phyloP scores from a whole-genome alignment of 1,140 invertebrate genomes.

The Oncopodura yosiiana region DNA sequence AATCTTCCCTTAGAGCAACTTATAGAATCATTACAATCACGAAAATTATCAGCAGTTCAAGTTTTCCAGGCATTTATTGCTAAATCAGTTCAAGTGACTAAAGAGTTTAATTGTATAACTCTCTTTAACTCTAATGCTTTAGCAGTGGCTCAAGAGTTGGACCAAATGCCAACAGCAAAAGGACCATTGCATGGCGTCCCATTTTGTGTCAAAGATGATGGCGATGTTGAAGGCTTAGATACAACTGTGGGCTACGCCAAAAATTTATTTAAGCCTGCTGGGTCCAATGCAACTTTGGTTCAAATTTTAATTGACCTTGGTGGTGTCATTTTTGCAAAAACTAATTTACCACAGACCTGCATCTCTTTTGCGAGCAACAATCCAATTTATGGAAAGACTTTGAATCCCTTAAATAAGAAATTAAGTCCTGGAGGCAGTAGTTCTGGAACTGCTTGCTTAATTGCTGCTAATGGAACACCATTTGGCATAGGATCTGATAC shows the following conservation, averaged over 20 bases:
- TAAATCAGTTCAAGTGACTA: slow-evolving; percentile 32
- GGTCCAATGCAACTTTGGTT: slow-evolving; percentile 37
- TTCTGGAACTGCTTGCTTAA: slow-evolving; percentile 11
- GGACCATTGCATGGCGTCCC: slow-evolving; percentile 37
- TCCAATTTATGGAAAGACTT: slow-evolving; percentile 19
- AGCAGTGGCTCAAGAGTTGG: slow-evolving; percentile 35
- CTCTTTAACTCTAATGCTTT: slow-evolving; percentile 36
- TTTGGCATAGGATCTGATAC: slow-evolving; percentile 17
- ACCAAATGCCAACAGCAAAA: slow-evolving; percentile 26
- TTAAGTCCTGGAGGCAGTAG: slow-evolving; percentile 14
- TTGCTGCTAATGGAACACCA: background rate
- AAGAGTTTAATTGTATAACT: slow-evolving; percentile 36
- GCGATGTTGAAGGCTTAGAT: slow-evolving; percentile 41
- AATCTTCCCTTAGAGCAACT: slow-evolving; percentile 22
- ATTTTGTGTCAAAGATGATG: slow-evolving; percentile 37
- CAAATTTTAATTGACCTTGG: slow-evolving; percentile 36
- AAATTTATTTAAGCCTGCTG: slow-evolving; percentile 37
- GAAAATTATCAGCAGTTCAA: slow-evolving; percentile 25
- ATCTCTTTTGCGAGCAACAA: slow-evolving; percentile 2
- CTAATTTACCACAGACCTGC: background rate
- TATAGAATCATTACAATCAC: slow-evolving; percentile 18
- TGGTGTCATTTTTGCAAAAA: slow-evolving; percentile 34
- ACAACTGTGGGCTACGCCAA: slow-evolving; percentile 39
- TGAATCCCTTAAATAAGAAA: slow-evolving; percentile 5
- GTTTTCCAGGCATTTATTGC: slow-evolving; percentile 26